Percentiles rank a stretch among this genome's conserved stretches.
phyloP scores from a whole-genome alignment of 23 tunicate genomes.

The Halocynthia roretzi region DNA sequence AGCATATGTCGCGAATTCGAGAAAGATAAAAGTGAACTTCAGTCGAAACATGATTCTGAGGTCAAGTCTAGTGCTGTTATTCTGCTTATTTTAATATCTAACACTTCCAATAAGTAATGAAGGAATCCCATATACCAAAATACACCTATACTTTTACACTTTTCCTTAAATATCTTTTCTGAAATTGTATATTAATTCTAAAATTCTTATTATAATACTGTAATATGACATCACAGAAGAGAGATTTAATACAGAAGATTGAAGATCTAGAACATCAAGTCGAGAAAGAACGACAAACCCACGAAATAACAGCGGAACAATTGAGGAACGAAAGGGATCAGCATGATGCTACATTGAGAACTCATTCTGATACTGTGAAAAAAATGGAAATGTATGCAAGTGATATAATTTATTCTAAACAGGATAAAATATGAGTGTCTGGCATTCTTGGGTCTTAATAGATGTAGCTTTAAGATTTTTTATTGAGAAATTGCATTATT shows the following conservation, averaged over 20 bases:
- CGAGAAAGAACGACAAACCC: conserved; percentile 49
- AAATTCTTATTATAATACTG: not conserved
- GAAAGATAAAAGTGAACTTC: conserved; percentile 53
- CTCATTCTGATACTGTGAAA: conserved; percentile 57
- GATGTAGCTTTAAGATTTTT: too few relatives aligned
- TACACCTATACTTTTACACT: not conserved
- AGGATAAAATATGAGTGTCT: too few relatives aligned
- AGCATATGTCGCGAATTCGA: conserved; percentile 80
- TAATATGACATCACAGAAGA: conserved; percentile 22
- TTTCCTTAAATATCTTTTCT: not conserved
- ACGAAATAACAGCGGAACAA: conserved; percentile 38
- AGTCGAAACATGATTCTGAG: conserved; percentile 29
- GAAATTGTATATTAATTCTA: not conserved
- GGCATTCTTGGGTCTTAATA: too few relatives aligned
- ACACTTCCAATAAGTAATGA: not conserved
- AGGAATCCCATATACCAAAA: not conserved
- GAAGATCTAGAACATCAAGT: conserved; percentile 16
- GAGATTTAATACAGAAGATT: not conserved
- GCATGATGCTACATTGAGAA: conserved; percentile 48
- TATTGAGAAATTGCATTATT: too few relatives aligned
- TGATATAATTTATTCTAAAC: too few relatives aligned
- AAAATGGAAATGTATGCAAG: conserved; percentile 34
- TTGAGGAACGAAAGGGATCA: conserved; percentile 46
- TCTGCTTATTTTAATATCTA: not conserved
- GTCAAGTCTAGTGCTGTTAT: conserved; percentile 1